Evolutionary conservation across 2,797 vertebrate species (phyloP), one percentile per base, ranked within the genome.

Genomic region (Lateolabrax maculatus): DNA sequence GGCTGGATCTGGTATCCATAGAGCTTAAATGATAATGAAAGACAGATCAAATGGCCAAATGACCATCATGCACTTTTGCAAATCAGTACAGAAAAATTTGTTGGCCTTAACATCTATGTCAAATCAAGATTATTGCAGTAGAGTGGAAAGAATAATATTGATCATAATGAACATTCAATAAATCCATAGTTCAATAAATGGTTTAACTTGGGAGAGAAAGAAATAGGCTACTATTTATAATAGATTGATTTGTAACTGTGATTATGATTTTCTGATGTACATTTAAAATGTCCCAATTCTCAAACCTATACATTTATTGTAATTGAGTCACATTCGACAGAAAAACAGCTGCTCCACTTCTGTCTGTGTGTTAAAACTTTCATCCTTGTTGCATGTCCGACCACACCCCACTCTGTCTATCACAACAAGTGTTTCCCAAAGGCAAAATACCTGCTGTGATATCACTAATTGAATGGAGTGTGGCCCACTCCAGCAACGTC

Each of bases 1-100:
- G 77, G 80, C 79, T 91, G 93, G 92, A 93, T 91, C 92, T 87
- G 91, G 91, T 89, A 89, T 93, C 91, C 90, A 75, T 60, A 80
- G 66, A 83, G 77, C 65, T 57, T 76, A 81, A 82, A 83, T 74
- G 58, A 89, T 85, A 77, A 79, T 69, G 43, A 71, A 83, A 82
- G 77, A 81, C 58, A n/a, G 77, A 84, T 79, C n/a, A 80, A 84
- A 89, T 31, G 83, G 83, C 87, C 84, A 83, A 89, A 88, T 61
- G 67, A 85, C 83, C 65, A 79, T 86, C 81, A 76, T 75, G 84
- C 82, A 86, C 79, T 86, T 84, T 81, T 86, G 73, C 84, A 87
- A 89, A 90, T 87, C 80, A 74, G 61, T 75, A 79, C 73, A 87
- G 56, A 84, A 56, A 44, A 69, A 23, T 18, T 43, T 55, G 64